phyloP scores from a whole-genome alignment of 2,113 vertebrate species.

The Mesembrinibis cayennensis region DNA sequence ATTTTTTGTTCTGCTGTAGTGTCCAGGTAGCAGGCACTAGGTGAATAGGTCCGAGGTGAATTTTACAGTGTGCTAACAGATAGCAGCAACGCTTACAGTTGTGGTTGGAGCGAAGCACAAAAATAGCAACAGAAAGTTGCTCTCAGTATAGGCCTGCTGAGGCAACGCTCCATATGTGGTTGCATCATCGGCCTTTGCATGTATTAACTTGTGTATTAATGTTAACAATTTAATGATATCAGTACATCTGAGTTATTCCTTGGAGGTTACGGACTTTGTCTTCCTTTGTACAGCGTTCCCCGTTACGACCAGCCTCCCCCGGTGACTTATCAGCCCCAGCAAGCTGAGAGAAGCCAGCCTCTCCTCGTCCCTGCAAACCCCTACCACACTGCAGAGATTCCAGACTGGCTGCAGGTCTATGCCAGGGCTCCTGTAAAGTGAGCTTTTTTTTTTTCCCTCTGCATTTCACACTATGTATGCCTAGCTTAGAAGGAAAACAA shows the following conservation, averaged over 20 bases:
- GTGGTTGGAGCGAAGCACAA: background rate
- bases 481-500: background rate
- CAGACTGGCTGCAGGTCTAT: slow-evolving; percentile 98
- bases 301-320: slow-evolving; percentile 98
- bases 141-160: background rate
- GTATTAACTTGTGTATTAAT: accelerated
- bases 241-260: background rate
- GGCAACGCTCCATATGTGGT: accelerated
- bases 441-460: background rate
- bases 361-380: slow-evolving; percentile 97
- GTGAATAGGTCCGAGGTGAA: background rate
- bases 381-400: slow-evolving; percentile 95
- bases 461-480: background rate
- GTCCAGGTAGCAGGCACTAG: background rate
- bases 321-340: slow-evolving; percentile 89
- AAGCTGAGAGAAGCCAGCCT: slow-evolving; percentile 85
- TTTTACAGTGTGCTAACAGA: background rate
- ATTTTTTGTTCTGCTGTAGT: background rate
- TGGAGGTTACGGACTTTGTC: background rate
- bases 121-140: accelerated
- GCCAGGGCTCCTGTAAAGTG: slow-evolving; percentile 96
- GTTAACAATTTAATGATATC: background rate
- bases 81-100: too few species aligned
- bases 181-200: background rate
- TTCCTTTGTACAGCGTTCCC: slow-evolving; percentile 81